phyloP scores from a whole-genome alignment of 2,113 vertebrate species.

The Oreocharis arfaki region DNA sequence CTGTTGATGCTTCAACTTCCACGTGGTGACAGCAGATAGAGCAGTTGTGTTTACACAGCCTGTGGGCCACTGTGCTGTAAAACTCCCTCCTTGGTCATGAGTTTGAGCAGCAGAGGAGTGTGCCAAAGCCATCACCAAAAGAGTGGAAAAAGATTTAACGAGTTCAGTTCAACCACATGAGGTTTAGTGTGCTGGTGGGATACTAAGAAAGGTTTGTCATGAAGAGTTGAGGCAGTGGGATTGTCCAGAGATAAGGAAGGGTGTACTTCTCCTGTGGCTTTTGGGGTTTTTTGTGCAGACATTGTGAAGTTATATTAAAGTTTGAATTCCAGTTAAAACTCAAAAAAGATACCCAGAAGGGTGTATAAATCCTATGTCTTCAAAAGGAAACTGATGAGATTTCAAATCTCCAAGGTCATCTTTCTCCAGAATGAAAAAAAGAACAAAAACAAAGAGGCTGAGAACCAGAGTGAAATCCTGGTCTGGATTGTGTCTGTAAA shows the following conservation, averaged over 20 bases:
- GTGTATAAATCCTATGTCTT: neutral
- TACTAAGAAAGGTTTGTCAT: neutral
- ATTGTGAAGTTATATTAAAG: neutral
- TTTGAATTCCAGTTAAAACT: neutral
- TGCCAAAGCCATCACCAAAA: neutral
- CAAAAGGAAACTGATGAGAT: neutral
- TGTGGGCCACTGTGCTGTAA: neutral
- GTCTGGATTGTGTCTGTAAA: neutral
- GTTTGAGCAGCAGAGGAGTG: neutral
- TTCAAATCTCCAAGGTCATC: neutral
- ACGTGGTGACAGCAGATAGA: neutral
- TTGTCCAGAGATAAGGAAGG: neutral
- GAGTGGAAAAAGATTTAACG: neutral
- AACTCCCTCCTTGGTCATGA: rapidly evolving
- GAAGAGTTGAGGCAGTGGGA: neutral
- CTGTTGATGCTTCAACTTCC: neutral
- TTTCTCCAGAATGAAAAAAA: neutral
- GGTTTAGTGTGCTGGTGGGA: neutral
- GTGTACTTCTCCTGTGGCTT: neutral
- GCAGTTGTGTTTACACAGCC: neutral
- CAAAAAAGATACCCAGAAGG: neutral
- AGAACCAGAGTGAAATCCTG: neutral
- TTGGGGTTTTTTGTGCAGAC: neutral
- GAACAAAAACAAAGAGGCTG: neutral
- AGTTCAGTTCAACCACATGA: neutral